Evolutionary conservation across 1,140 invertebrate species (phyloP).

Genomic region (Heliconius hewitsoni): DNA sequence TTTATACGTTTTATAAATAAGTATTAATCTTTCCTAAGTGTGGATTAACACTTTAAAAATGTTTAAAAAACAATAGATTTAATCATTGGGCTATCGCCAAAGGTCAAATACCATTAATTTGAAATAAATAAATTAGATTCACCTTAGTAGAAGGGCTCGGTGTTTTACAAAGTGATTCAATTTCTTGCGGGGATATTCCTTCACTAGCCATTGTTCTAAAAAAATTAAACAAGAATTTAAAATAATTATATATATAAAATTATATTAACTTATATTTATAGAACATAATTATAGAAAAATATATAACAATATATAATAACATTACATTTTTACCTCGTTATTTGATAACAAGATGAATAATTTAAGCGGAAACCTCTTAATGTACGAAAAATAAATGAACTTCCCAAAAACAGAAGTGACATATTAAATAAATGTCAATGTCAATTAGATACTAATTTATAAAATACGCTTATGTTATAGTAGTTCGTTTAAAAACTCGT

Average conservation of each 20-base stretch:
- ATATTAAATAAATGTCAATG: neutral
- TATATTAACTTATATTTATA: neutral
- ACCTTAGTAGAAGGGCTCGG: slow-evolving; percentile 84
- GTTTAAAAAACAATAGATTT: neutral
- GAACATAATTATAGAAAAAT: neutral
- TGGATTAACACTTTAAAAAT: too few relatives aligned
- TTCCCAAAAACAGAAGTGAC: slow-evolving; percentile 1
- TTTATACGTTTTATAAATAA: too few relatives aligned
- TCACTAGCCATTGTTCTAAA: slow-evolving; percentile 74
- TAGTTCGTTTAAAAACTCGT: neutral
- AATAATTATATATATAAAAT: slow-evolving; percentile 7
- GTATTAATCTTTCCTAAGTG: too few relatives aligned
- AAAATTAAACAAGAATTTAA: slow-evolving; percentile 29
- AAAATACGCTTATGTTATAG: too few relatives aligned
- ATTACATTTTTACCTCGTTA: neutral
- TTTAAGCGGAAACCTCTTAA: neutral
- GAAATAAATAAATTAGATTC: neutral
- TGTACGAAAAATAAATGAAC: neutral
- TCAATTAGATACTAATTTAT: neutral
- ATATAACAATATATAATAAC: neutral
- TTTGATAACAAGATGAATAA: neutral
- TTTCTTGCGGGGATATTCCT: slow-evolving; percentile 84
- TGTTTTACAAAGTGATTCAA: slow-evolving; percentile 84
- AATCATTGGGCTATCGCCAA: slow-evolving; percentile 1
- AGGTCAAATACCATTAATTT: neutral